Base-by-base conservation (phyloP, 2,888 invertebrate genomes). In the Amblyjoppa proteus region DNA sequence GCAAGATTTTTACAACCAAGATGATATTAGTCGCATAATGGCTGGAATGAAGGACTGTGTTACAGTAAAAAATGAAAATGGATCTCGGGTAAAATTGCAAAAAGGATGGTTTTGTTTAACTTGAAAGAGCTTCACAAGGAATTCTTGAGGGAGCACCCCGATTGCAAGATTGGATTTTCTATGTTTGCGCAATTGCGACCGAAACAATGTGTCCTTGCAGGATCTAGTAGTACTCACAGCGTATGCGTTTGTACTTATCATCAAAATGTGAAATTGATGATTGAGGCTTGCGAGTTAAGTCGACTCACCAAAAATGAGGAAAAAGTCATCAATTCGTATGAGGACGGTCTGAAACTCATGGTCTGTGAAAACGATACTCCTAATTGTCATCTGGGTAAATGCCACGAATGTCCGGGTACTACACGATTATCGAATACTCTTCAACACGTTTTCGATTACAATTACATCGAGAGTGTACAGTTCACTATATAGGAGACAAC, bases 401-500 rank as follows among this genome's bases (percentile, higher is more conserved):
- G 38, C 38, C 38, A 0, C 4, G 38, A 38, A 7, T 58, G 28
- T 58, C 58, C 58, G 9, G 58, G 58, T 58, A 58, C 58, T 58
- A 20, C 58, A 25, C 4, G n/a, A 2, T 25, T 58, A 25, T 58
- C 28, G 58, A 28, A 58, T n/a, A 58, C 58, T 58, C 58, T 58
- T 28, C 58, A 58, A 58, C n/a, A 28, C 25, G 58, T 25, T 25
- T 58, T 58, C 58, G 58, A 58, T 58, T 28, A 58, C 3, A 20
- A 16, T 25, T 58, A 25, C 25, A n/a, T 58, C 58, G 58, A 58
- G 9, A 58, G 25, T 25, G 25, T 58, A 20, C 58, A 58, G 20
- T 58, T 58, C 25, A 58, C 58, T 20, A 25, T 58, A 25, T 58
- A 28, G 58, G 58, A 58, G 20, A 58, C 58, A n/a, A 58, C 58